These are phyloP conservation scores for Parnassius glacialis DNA, from an alignment of 2,888 invertebrate species.

Conservation along the genomic window DNA sequence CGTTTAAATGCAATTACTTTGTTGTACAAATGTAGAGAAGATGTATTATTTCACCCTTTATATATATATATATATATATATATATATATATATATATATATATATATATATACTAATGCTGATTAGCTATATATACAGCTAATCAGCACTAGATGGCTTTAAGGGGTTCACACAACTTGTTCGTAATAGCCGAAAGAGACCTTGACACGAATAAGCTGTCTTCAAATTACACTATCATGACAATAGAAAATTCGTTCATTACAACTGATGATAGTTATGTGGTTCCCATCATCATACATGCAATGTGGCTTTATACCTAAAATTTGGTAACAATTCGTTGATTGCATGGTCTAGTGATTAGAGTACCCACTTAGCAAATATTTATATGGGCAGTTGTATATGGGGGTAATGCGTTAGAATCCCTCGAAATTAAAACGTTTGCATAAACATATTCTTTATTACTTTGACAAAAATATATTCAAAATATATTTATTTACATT, in stretches of 20 bases:
- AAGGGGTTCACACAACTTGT: slow-evolving; percentile 38
- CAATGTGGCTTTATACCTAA: not conserved
- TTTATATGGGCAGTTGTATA: too few species aligned
- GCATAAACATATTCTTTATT: too few species aligned
- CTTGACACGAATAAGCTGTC: slow-evolving; percentile 42
- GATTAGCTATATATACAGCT: not conserved
- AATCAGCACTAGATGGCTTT: slow-evolving; percentile 14
- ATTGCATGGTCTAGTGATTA: not conserved
- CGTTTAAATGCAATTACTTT: too few species aligned
- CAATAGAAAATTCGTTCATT: slow-evolving; percentile 1
- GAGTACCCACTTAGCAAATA: not conserved
- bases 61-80: too few species aligned
- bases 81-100: too few species aligned
- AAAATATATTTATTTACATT: too few species aligned
- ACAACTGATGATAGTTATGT: not conserved
- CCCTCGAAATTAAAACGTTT: too few species aligned
- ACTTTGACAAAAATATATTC: too few species aligned
- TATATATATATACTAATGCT: too few species aligned
- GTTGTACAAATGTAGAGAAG: too few species aligned
- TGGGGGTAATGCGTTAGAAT: too few species aligned
- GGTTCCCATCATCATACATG: not conserved
- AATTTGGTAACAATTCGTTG: not conserved
- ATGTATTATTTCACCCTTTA: too few species aligned
- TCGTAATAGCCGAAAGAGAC: slow-evolving; percentile 32
- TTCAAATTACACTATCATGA: slow-evolving; percentile 5